Evolutionary conservation across 1,140 invertebrate genomes (phyloP).

Genomic region (Bombus huntii): DNA sequence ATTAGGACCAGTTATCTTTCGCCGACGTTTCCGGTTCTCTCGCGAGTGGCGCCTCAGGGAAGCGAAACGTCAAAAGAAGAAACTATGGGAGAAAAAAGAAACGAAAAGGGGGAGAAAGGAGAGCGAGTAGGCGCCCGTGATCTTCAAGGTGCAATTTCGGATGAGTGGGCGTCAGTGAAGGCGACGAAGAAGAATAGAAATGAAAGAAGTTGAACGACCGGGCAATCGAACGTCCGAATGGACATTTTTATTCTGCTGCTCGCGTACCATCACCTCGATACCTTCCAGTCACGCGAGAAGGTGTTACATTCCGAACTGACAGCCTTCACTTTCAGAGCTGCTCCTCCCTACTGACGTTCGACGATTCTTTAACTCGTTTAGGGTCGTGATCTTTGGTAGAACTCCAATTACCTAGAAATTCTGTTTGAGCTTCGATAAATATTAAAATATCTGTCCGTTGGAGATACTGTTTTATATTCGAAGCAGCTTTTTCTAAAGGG

Average conservation of each 20-base stretch:
- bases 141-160: slow-evolving; percentile 64
- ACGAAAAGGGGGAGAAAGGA: slow-evolving; percentile 39
- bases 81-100: slow-evolving; percentile 9
- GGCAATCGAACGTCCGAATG: slow-evolving; percentile 46
- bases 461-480: too few species aligned
- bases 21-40: slow-evolving; percentile 55
- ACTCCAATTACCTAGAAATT: too few species aligned
- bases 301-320: slow-evolving; percentile 30
- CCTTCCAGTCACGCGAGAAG: slow-evolving; percentile 51
- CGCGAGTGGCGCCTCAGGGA: slow-evolving; percentile 52
- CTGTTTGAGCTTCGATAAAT: too few species aligned
- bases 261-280: slow-evolving; percentile 13
- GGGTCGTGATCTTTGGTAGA: background rate
- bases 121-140: slow-evolving; percentile 66
- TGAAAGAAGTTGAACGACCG: slow-evolving; percentile 56
- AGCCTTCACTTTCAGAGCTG: slow-evolving; percentile 11
- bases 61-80: slow-evolving; percentile 16
- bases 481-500: too few species aligned
- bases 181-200: slow-evolving; percentile 39
- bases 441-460: too few species aligned
- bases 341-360: too few species aligned
- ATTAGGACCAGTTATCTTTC: slow-evolving; percentile 56
- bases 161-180: slow-evolving; percentile 58
- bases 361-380: background rate
- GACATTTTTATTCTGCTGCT: slow-evolving; percentile 56